Evolutionary conservation across 2,113 vertebrate species (phyloP).

Genomic region (Panthera uncia): DNA sequence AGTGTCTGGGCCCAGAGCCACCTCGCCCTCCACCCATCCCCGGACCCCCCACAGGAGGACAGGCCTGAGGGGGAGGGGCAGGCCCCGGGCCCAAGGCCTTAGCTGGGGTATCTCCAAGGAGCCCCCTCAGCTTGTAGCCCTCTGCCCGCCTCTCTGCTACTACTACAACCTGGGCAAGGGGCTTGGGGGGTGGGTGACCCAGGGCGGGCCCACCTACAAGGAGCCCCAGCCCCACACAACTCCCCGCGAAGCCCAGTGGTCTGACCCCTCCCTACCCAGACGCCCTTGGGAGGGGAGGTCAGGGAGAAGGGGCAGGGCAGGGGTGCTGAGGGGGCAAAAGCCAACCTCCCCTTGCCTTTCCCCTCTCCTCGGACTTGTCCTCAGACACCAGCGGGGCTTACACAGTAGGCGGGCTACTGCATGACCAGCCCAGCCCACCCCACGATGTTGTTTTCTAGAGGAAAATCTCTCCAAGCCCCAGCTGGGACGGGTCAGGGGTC

Average conservation of each 20-base stretch:
- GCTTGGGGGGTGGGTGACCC: no score
- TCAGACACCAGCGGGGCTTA: not conserved
- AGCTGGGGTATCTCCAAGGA: not conserved
- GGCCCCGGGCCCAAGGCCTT: not conserved
- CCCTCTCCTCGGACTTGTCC: not conserved
- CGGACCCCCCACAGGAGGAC: not conserved
- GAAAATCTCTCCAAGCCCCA: not conserved
- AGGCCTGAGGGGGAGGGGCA: not conserved
- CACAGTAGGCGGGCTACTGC: not conserved
- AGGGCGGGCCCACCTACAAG: not conserved
- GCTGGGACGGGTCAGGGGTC: not conserved
- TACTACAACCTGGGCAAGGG: not conserved
- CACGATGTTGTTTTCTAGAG: not conserved
- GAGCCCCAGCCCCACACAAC: no score
- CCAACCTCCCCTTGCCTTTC: accelerated
- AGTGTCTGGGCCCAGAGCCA: not conserved
- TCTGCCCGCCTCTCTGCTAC: not conserved
- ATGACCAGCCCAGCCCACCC: not conserved
- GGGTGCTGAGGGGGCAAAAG: not conserved
- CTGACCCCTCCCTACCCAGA: not conserved
- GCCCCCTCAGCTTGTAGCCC: not conserved
- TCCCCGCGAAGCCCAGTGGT: accelerated
- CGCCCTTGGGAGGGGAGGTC: not conserved
- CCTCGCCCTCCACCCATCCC: accelerated
- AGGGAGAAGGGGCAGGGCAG: not conserved